Evolutionary conservation across 2,888 invertebrate genomes (phyloP).

Genomic region (Drosophila kuntzei): DNA sequence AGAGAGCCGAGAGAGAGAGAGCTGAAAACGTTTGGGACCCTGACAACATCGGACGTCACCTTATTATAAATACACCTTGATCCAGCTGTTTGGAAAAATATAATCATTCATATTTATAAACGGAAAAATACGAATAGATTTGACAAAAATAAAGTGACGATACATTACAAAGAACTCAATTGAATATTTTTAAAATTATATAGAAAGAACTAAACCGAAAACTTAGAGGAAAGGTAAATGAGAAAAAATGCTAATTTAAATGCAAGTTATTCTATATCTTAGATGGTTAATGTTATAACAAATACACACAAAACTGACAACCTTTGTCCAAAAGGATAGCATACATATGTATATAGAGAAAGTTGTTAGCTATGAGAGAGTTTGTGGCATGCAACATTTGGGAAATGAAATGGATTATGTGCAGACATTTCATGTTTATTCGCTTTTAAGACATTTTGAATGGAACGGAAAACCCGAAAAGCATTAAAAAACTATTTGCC

Average conservation of each 20-base stretch:
- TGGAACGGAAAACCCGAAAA: constrained; percentile 35
- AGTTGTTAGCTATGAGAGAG: background rate
- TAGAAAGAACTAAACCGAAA: background rate
- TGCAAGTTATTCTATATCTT: background rate
- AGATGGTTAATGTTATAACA: constrained; percentile 6
- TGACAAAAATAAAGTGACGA: background rate
- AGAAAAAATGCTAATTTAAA: background rate
- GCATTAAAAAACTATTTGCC: constrained; percentile 77
- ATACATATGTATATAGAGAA: background rate
- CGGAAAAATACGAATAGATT: background rate
- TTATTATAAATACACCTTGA: too few relatives aligned
- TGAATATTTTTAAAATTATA: background rate
- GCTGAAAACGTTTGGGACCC: too few relatives aligned
- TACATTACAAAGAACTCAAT: background rate
- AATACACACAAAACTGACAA: constrained; percentile 8
- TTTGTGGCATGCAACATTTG: constrained; percentile 34
- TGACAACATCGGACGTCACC: too few relatives aligned
- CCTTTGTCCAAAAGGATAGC: background rate
- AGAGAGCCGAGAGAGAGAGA: too few relatives aligned
- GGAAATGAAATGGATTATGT: constrained; percentile 36
- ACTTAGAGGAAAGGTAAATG: background rate
- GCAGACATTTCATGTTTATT: constrained; percentile 30
- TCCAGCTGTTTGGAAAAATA: too few relatives aligned
- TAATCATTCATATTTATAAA: too few relatives aligned
- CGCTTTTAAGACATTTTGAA: constrained; percentile 5